Conservation (phyloP, 2,113 vertebrate species). For the Mastomys coucha region DNA sequence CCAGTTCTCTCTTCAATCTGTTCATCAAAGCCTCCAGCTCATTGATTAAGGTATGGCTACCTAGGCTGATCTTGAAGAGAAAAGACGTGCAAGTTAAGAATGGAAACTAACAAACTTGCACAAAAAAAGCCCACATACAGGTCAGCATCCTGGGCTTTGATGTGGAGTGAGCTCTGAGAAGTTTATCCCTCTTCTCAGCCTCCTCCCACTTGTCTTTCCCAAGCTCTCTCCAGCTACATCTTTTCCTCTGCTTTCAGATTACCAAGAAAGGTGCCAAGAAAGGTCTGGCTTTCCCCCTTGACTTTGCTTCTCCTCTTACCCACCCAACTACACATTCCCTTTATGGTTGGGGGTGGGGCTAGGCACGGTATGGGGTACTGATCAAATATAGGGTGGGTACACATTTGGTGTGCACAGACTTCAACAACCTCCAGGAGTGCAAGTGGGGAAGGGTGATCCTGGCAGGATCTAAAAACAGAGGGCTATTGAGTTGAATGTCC, state of each 20-base stretch:
- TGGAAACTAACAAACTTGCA: not conserved
- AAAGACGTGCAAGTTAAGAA: not conserved
- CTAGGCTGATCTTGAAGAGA: not conserved
- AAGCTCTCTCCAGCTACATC: not conserved
- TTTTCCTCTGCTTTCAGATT: not conserved
- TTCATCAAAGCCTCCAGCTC: not conserved
- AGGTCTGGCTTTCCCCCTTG: not conserved
- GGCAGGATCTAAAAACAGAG: constrained; percentile 6
- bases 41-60: not conserved
- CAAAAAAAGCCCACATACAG: not conserved
- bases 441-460: not conserved
- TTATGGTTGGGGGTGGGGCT: not conserved
- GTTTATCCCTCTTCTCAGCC: not conserved
- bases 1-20: not conserved
- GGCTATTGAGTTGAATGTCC: constrained; percentile 55
- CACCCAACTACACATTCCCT: not conserved
- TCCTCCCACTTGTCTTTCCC: not conserved
- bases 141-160: not conserved
- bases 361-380: not conserved
- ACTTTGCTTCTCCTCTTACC: not conserved
- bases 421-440: not conserved
- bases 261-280: not conserved
- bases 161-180: not conserved
- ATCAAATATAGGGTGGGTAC: not conserved
- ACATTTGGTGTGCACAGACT: not conserved